Conservation (phyloP, 2,113 vertebrate species). For the Falcunculus frontatus region DNA sequence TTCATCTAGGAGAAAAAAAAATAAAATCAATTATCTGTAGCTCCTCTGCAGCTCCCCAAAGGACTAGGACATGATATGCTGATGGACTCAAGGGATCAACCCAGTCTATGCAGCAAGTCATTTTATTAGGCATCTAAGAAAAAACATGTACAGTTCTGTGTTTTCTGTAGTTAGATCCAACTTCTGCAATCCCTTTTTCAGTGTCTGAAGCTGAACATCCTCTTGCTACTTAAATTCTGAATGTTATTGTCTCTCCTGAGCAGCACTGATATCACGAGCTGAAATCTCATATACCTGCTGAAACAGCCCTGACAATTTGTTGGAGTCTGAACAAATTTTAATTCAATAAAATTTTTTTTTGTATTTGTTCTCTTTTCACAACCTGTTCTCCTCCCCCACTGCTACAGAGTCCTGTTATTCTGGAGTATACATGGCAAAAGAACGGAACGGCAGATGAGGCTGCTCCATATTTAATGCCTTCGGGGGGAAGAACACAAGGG, state of each 20-base stretch:
- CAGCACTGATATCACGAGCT: background rate
- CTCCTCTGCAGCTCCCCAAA: background rate
- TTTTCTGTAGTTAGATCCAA: background rate
- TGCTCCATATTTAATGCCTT: slow-evolving; percentile 31
- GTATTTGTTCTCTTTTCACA: background rate
- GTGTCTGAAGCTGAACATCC: background rate
- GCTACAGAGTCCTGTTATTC: background rate
- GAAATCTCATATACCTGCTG: background rate
- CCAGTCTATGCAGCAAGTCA: background rate
- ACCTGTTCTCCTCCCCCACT: background rate
- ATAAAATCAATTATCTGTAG: accelerated
- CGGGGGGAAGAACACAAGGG: background rate
- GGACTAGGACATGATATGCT: background rate
- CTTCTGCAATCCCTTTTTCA: background rate
- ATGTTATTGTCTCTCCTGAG: background rate
- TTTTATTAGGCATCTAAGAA: background rate
- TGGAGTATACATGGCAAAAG: background rate
- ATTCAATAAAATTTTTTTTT: background rate
- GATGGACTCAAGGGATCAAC: background rate
- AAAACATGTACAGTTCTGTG: background rate
- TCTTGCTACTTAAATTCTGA: background rate
- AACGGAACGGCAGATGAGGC: background rate
- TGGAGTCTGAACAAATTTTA: background rate
- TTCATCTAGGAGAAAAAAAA: background rate
- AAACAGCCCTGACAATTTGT: background rate